Base-by-base conservation (phyloP, 2,888 invertebrate genomes). In the Rhamphomyia laevipes region DNA sequence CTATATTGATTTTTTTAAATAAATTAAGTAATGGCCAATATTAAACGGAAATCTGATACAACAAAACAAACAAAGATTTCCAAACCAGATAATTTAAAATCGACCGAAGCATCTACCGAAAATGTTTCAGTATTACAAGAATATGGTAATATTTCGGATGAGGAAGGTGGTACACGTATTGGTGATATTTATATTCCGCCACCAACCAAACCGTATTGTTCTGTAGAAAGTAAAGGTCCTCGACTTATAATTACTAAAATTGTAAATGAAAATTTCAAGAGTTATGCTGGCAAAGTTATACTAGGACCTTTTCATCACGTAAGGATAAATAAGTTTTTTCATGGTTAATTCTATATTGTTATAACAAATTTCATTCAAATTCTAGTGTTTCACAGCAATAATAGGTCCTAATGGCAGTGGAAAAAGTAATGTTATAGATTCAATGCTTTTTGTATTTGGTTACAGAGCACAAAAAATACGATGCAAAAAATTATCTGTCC, bases 371-470 rank as follows among this genome's bases (percentile, higher is more conserved):
- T n/a, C n/a, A n/a, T n/a, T n/a, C n/a, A n/a, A n/a, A 69, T 75
- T 73, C 35, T 72, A 94, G 86, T 89, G 90, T 65, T 97, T 96
- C 63, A 92, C 96, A 7, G 82, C 95, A 1, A 94, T 99, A 48
- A 86, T 99, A 56, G 99, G 99, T 0, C 97, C 99, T 0, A 99
- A 99, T 71, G 99, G 99, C 21, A 96, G 94, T 68, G 99, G 99
- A 0, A 99, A 99, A 67, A 95, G 95, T 59, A 99, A 99, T 68
- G 94, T 97, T 0, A 99, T 99, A 59, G 99, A 99, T 71, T 92
- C 99, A 0, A 90, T 99, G 87, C 74, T 99, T 55, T 99, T 99
- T 74, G 99, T 99, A 1, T 99, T 99, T 74, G 99, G 99, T 1
- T 97, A 92, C 66, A 77, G 96, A 60, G 94, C 97, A 0, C 81